Conservation (phyloP, 2,797 vertebrate genomes). For the Phrynocephalus guinanensis region DNA sequence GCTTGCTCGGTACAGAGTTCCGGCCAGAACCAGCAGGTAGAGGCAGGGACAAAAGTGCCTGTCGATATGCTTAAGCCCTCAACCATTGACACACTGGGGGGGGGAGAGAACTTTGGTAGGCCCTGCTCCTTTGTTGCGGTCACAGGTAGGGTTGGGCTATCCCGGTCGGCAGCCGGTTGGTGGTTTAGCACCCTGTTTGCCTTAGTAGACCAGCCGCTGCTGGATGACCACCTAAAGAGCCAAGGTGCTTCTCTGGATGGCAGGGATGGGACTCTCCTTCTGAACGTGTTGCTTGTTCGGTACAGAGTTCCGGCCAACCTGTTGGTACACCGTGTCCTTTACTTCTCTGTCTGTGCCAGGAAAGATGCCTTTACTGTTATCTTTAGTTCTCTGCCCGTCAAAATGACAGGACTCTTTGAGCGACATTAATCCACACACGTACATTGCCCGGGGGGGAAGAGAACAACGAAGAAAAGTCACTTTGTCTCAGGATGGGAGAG, state of each 20-base stretch:
- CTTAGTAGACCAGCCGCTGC: no score
- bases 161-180: no score
- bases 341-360: background rate
- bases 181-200: no score
- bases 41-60: no score
- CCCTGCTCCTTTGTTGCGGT: no score
- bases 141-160: no score
- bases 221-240: background rate
- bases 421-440: background rate
- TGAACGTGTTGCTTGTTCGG: background rate
- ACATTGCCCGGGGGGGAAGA: background rate
- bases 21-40: no score
- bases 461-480: background rate
- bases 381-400: constrained; percentile 8
- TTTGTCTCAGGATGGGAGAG: background rate
- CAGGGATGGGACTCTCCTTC: background rate
- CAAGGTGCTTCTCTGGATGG: background rate
- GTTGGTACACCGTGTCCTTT: constrained; percentile 18
- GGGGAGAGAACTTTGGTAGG: no score
- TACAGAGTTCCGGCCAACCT: background rate
- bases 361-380: background rate
- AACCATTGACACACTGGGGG: no score
- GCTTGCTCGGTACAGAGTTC: no score
- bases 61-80: no score
- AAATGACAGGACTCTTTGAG: background rate